phyloP scores from a whole-genome alignment of 2,888 invertebrate genomes.

The Tenthredo livida region DNA sequence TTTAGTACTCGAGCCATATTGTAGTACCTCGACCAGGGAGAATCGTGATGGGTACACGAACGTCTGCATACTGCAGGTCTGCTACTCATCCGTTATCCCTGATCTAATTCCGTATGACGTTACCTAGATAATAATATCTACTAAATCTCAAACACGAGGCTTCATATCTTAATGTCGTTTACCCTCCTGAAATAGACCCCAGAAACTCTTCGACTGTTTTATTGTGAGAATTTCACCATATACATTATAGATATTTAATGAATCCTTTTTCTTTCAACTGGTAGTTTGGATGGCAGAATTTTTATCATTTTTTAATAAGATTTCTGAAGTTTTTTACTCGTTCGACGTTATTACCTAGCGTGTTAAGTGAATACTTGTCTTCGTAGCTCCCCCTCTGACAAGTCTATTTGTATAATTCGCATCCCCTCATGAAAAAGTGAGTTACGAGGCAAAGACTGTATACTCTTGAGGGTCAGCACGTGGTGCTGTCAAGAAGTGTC shows the following conservation, averaged over 20 bases:
- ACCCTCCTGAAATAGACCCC: constrained; percentile 4
- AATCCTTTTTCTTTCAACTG: too few species aligned
- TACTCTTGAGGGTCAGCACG: constrained; percentile 9
- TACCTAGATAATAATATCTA: constrained; percentile 46
- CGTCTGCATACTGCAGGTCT: constrained; percentile 21
- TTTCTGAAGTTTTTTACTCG: background rate
- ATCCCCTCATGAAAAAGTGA: background rate
- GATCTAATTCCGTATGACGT: constrained; percentile 41
- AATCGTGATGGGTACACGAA: constrained; percentile 27
- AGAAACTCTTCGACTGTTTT: background rate
- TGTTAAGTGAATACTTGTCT: constrained; percentile 4
- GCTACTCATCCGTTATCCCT: constrained; percentile 42
- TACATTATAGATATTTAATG: background rate
- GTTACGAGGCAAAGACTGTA: background rate
- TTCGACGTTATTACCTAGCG: background rate
- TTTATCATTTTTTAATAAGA: background rate
- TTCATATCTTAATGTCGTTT: constrained; percentile 30
- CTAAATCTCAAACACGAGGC: constrained; percentile 21
- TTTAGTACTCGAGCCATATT: constrained; percentile 9
- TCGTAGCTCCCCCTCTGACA: background rate
- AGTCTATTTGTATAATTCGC: background rate
- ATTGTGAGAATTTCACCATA: background rate
- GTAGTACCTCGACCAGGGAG: background rate
- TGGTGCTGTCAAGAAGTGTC: constrained; percentile 4
- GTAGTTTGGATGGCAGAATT: background rate